Conservation (phyloP, 2,888 invertebrate species). For the Myathropa florea region DNA sequence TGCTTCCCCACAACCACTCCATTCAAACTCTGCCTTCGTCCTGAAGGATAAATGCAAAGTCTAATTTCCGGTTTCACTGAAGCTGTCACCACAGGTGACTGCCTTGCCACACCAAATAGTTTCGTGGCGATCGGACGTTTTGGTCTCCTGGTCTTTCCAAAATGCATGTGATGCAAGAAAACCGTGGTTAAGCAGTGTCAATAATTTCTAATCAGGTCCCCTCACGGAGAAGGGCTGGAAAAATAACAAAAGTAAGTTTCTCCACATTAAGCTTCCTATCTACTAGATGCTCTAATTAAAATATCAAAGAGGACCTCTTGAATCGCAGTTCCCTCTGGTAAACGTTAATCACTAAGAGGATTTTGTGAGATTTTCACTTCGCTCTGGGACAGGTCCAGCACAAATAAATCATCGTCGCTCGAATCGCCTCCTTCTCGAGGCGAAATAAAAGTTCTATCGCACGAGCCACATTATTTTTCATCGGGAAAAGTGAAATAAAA, state of each 20-base stretch:
- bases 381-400: constrained; percentile 20
- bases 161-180: neutral
- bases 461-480: constrained; percentile 57
- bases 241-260: neutral
- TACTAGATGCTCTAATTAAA: constrained; percentile 35
- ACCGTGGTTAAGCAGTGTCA: neutral
- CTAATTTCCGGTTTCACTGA: constrained; percentile 62
- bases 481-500: constrained; percentile 13
- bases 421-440: constrained; percentile 24
- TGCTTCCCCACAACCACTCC: neutral
- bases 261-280: neutral
- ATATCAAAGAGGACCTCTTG: constrained; percentile 33
- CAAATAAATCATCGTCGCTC: constrained; percentile 50
- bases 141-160: neutral
- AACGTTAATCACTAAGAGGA: constrained; percentile 27
- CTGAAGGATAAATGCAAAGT: constrained; percentile 50
- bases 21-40: neutral
- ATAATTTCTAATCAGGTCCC: neutral
- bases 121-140: neutral
- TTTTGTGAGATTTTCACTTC: constrained; percentile 32
- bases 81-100: constrained; percentile 33
- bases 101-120: neutral
- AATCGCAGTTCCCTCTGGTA: neutral
- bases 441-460: constrained; percentile 56
- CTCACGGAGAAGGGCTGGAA: neutral